A percentile compares a stretch with the other conserved stretches of the same genome.
phyloP scores from a whole-genome alignment of 37 sponge, comb jelly and placozoan species.

The Axinella damicornis region DNA sequence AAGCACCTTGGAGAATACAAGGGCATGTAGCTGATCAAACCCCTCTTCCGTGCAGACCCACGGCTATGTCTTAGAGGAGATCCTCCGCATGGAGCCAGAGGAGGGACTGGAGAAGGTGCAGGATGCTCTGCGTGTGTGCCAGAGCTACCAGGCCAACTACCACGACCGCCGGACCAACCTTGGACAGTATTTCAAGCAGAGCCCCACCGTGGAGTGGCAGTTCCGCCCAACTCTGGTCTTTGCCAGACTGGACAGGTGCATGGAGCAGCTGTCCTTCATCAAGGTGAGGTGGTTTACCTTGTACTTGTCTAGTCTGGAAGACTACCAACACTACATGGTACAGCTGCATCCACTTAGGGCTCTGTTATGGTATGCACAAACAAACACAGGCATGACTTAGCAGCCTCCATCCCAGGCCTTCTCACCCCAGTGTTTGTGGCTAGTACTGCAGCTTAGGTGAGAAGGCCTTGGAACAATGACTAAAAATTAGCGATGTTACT shows the following conservation, averaged over 20 bases:
- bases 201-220: conserved; percentile 75
- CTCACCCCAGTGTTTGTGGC: no score
- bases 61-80: conserved; percentile 83
- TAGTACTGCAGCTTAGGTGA: no score
- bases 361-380: neutral
- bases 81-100: conserved; percentile 87
- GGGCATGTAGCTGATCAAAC: no score
- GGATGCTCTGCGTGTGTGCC: conserved; percentile 82
- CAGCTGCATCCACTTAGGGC: neutral
- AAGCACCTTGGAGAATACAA: no score
- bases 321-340: neutral
- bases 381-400: no score
- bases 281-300: conserved; percentile 47
- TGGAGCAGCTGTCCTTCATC: conserved; percentile 67
- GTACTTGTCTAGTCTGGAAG: neutral
- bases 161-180: conserved; percentile 52
- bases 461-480: no score
- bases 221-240: conserved; percentile 86
- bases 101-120: conserved; percentile 90
- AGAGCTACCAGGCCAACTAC: conserved; percentile 59
- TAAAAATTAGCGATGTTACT: no score
- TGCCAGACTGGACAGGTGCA: conserved; percentile 78
- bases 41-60: conserved; percentile 42
- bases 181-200: conserved; percentile 78
- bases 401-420: no score